phyloP scores from a whole-genome alignment of 2,888 invertebrate genomes.

The Hermaeophaga mercurialis region DNA sequence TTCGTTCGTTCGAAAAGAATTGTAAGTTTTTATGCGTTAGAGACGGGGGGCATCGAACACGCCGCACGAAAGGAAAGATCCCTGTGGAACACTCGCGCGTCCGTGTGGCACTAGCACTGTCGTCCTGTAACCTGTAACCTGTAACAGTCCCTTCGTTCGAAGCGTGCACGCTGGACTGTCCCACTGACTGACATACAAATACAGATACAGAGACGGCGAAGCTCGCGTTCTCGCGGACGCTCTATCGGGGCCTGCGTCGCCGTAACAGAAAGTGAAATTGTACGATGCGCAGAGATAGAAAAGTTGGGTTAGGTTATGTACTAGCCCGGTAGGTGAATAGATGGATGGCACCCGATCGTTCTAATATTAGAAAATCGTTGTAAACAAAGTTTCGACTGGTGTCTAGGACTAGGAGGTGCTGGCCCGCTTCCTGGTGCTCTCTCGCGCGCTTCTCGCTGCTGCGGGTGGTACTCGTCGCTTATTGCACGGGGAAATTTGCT shows the following conservation, averaged over 20 bases:
- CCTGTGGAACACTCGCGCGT: constrained; percentile 23
- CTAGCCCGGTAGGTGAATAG: constrained; percentile 33
- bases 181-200: constrained; percentile 70
- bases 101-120: constrained; percentile 16
- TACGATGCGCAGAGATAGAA: constrained; percentile 44
- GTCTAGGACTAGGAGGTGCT: constrained; percentile 14
- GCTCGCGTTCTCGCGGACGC: not conserved
- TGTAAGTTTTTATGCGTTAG: not conserved
- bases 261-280: constrained; percentile 42
- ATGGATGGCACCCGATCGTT: constrained; percentile 40
- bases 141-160: constrained; percentile 32
- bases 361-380: constrained; percentile 48
- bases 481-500: constrained; percentile 7
- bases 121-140: constrained; percentile 29
- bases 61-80: constrained; percentile 6
- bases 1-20: not conserved
- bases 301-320: constrained; percentile 54
- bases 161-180: constrained; percentile 53
- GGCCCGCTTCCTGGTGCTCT: constrained; percentile 44
- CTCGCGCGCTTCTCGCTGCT: too few species aligned
- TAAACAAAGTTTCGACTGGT: constrained; percentile 40
- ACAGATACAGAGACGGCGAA: too few species aligned
- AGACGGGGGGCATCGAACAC: constrained; percentile 23
- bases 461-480: too few species aligned
- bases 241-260: constrained; percentile 31